phyloP scores from a whole-genome alignment of 2,797 vertebrate species.

The Gephyroberyx darwinii region DNA sequence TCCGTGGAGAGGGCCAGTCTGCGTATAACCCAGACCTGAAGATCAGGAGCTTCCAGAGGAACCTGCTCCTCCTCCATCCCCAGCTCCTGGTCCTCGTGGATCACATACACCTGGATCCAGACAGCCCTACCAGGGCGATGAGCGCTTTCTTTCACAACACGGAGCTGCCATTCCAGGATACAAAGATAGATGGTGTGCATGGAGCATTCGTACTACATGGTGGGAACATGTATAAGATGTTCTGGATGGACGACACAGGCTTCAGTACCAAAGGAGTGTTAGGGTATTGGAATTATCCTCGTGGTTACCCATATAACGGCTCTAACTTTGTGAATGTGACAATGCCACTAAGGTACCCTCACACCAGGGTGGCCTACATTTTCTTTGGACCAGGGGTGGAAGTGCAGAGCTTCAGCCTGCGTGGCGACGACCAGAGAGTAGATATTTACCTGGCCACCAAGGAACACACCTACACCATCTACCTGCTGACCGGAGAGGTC shows the following conservation, averaged over 20 bases:
- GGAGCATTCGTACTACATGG: constrained; percentile 89
- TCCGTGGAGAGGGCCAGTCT: constrained; percentile 89
- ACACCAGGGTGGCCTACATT: constrained; percentile 91
- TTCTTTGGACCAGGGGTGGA: constrained; percentile 92
- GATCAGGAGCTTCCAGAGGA: constrained; percentile 90
- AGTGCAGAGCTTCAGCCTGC: constrained; percentile 90
- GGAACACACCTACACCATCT: constrained; percentile 88
- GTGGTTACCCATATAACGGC: constrained; percentile 92
- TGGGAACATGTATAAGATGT: constrained; percentile 91
- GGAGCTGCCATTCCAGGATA: constrained; percentile 89
- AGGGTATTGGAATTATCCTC: constrained; percentile 89
- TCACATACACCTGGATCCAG: constrained; percentile 87
- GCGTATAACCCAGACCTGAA: constrained; percentile 90
- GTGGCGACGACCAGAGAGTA: constrained; percentile 87
- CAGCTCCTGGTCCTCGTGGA: constrained; percentile 95
- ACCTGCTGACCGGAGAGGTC: constrained; percentile 87
- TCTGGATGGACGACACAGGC: constrained; percentile 96
- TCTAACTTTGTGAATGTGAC: constrained; percentile 97
- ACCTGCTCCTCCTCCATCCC: constrained; percentile 92
- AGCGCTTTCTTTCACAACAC: constrained; percentile 97
- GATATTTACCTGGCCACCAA: constrained; percentile 89
- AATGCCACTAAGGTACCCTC: constrained; percentile 85
- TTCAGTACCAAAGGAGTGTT: constrained; percentile 86
- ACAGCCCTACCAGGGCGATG: constrained; percentile 84
- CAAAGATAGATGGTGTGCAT: constrained; percentile 84